Percentiles rank a stretch among this genome's conserved stretches.
Evolutionary conservation across 2,113 vertebrate species (phyloP).

Genomic region (Synchiropus splendidus): DNA sequence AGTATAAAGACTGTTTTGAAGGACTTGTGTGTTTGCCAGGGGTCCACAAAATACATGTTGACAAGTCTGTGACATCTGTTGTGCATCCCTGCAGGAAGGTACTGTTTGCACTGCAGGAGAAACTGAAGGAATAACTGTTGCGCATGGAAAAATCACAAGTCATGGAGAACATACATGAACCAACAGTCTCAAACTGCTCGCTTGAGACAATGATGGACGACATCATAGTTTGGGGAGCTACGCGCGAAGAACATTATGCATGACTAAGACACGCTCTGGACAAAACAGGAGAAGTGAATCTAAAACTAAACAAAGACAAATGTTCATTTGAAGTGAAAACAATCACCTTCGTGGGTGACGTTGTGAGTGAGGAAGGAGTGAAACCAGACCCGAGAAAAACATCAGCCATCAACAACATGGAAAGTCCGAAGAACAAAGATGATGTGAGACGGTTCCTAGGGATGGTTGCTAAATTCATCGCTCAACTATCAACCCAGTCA

Average conservation of each 20-base stretch:
- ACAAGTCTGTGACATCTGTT: conserved; percentile 2
- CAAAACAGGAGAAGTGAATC: too few relatives aligned
- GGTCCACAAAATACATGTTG: neutral
- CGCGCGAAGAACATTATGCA: too few relatives aligned
- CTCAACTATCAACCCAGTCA: neutral
- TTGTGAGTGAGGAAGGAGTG: neutral
- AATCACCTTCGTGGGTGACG: neutral
- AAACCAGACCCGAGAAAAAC: conserved; percentile 1
- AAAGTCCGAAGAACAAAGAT: neutral
- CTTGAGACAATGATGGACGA: too few relatives aligned
- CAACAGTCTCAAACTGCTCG: neutral
- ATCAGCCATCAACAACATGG: neutral
- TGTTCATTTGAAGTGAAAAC: neutral
- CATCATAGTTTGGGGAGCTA: too few relatives aligned
- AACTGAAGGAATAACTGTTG: conserved; percentile 1
- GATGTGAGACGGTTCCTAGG: neutral
- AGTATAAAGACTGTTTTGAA: conserved; percentile 8
- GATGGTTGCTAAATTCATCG: neutral
- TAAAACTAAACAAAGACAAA: neutral
- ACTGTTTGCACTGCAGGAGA: neutral
- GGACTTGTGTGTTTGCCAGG: neutral
- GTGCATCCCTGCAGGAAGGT: neutral
- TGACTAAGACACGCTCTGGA: too few relatives aligned
- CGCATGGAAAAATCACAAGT: neutral
- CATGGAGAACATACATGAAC: neutral